Percentiles rank a stretch among this genome's conserved stretches.
phyloP scores from a whole-genome alignment of 2,797 vertebrate species.

The Muscicapa striata region DNA sequence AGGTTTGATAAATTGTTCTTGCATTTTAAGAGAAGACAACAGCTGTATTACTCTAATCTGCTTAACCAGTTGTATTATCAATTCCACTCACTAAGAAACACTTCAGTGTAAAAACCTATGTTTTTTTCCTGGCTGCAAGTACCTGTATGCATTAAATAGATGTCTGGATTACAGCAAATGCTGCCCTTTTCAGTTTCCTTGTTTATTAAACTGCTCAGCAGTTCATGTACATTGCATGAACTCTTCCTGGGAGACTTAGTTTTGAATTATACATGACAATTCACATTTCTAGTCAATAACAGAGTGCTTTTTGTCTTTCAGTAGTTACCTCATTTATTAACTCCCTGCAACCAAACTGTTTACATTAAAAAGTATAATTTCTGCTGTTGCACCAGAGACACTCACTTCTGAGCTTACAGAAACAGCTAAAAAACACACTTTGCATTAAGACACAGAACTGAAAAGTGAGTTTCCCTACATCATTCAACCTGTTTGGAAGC shows the following conservation, averaged over 20 bases:
- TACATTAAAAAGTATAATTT: not conserved
- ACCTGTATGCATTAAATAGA: not conserved
- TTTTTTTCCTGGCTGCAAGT: not conserved
- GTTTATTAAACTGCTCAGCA: not conserved
- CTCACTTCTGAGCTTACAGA: not conserved
- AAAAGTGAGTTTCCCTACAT: not conserved
- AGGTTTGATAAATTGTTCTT: not conserved
- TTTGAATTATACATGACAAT: slow-evolving; percentile 30
- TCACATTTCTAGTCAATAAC: slow-evolving; percentile 1
- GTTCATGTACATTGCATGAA: not conserved
- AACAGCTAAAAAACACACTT: not conserved
- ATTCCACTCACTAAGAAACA: not conserved
- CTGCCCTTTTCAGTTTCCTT: not conserved
- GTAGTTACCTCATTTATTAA: not conserved
- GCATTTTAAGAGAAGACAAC: not conserved
- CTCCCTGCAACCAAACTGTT: not conserved
- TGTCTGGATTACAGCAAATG: not conserved
- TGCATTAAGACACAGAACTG: not conserved
- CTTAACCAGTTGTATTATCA: not conserved
- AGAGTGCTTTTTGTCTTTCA: not conserved
- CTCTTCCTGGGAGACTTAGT: not conserved
- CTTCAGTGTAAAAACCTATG: not conserved
- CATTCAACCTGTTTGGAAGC: not conserved
- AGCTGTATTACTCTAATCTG: not conserved
- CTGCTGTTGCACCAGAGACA: not conserved